These are phyloP conservation scores for Periphyllus acericola DNA, from an alignment of 2,888 invertebrate genomes.

Conservation along the genomic window DNA sequence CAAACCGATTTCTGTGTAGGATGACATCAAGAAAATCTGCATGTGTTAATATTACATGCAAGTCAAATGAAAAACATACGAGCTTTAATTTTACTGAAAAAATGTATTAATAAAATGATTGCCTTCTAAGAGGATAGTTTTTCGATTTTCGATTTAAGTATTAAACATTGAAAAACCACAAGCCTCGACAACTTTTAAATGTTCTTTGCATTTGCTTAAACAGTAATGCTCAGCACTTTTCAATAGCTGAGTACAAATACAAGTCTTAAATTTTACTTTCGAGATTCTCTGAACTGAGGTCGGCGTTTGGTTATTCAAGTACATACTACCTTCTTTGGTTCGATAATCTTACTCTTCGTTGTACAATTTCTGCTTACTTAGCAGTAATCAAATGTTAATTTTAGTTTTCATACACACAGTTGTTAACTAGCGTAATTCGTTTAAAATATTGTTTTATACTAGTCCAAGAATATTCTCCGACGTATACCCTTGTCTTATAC, in stretches of 20 bases:
- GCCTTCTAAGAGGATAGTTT: background rate
- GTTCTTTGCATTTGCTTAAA: background rate
- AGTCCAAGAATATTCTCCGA: too few species aligned
- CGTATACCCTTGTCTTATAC: too few species aligned
- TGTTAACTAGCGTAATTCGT: too few species aligned
- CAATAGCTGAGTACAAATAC: background rate
- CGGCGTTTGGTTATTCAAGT: background rate
- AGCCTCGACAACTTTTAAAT: background rate
- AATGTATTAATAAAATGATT: background rate
- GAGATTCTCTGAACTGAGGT: background rate
- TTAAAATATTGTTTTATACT: too few species aligned
- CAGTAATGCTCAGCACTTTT: slow-evolving; percentile 20
- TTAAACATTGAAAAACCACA: background rate
- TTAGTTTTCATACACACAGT: too few species aligned
- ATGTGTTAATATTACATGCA: background rate
- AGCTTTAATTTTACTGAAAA: background rate
- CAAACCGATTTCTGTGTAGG: too few species aligned
- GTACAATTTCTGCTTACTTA: background rate
- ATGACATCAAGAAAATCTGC: too few species aligned
- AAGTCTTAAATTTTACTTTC: background rate
- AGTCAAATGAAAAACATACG: background rate
- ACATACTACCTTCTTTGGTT: background rate
- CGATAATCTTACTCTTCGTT: background rate
- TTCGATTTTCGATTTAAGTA: background rate
- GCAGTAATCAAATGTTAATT: too few species aligned